A percentile compares a stretch with the other conserved stretches of the same genome.
phyloP scores from a whole-genome alignment of 2,888 invertebrate species.

The Melieria picta region DNA sequence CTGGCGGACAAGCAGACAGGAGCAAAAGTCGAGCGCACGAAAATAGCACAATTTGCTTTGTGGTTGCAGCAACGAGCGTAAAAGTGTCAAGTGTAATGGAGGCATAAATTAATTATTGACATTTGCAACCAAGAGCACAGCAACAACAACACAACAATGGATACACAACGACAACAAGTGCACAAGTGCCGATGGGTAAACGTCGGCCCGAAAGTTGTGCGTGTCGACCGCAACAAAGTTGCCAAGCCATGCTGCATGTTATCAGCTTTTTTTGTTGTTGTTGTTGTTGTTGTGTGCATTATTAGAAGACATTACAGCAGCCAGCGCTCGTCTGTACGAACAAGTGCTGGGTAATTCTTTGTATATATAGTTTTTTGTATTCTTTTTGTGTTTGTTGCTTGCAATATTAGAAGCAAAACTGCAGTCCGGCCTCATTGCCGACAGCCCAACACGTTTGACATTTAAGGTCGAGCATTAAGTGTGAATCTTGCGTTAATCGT shows the following conservation, averaged over 20 bases:
- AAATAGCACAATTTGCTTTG: too few relatives aligned
- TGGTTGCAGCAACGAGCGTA: conserved; percentile 10
- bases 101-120: conserved; percentile 30
- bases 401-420: background rate
- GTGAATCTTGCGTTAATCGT: conserved; percentile 12
- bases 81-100: conserved; percentile 34
- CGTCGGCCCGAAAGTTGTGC: background rate
- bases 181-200: background rate
- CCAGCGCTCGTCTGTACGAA: too few relatives aligned
- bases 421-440: conserved; percentile 8
- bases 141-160: background rate
- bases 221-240: too few relatives aligned
- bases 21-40: too few relatives aligned
- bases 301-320: background rate
- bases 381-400: background rate
- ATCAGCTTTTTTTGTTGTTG: background rate
- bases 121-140: conserved; percentile 21
- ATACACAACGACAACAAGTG: background rate
- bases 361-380: too few relatives aligned
- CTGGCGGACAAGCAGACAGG: too few relatives aligned
- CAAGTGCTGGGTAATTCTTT: too few relatives aligned
- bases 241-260: too few relatives aligned
- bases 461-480: conserved; percentile 27
- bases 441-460: conserved; percentile 12
- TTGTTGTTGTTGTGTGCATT: conserved; percentile 1